A percentile compares a stretch with the other conserved stretches of the same genome.
Conservation (phyloP, 2,888 invertebrate genomes). For the Hydroisotoma schaefferi region DNA sequence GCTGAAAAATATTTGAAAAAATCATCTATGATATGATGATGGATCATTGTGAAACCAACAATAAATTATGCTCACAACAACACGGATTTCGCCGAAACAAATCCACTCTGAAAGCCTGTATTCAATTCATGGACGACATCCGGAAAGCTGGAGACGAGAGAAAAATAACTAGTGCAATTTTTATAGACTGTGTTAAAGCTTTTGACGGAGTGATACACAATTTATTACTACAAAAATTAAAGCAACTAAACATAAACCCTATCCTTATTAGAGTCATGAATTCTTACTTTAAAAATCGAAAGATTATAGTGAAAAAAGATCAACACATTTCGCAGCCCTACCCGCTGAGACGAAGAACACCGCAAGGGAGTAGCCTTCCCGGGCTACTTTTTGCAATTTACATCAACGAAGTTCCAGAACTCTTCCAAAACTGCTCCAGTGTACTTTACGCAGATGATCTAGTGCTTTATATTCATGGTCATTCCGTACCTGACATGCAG, state of each 20-base stretch:
- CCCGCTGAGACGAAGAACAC: neutral
- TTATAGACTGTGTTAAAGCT: neutral
- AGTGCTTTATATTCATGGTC: neutral
- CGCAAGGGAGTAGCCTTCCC: neutral
- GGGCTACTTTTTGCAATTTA: neutral
- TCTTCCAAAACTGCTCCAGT: neutral
- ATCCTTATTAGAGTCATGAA: neutral
- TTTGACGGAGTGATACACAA: neutral
- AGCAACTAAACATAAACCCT: neutral
- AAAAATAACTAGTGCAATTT: neutral
- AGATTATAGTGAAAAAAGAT: neutral
- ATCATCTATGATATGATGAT: neutral
- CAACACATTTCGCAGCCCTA: neutral
- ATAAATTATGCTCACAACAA: neutral
- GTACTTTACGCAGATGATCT: slow-evolving; percentile 1
- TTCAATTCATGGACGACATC: neutral
- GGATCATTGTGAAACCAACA: neutral
- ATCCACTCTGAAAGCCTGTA: neutral
- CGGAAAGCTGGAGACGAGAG: neutral
- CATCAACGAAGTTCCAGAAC: neutral
- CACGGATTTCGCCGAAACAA: neutral
- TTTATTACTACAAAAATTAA: neutral
- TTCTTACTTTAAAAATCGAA: neutral
- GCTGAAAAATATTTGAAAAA: neutral
- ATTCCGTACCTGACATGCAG: neutral